Percentiles rank a stretch among this genome's conserved stretches.
These are phyloP conservation scores for Willisornis vidua DNA, from an alignment of 2,113 vertebrate species.

Conservation along the genomic window DNA sequence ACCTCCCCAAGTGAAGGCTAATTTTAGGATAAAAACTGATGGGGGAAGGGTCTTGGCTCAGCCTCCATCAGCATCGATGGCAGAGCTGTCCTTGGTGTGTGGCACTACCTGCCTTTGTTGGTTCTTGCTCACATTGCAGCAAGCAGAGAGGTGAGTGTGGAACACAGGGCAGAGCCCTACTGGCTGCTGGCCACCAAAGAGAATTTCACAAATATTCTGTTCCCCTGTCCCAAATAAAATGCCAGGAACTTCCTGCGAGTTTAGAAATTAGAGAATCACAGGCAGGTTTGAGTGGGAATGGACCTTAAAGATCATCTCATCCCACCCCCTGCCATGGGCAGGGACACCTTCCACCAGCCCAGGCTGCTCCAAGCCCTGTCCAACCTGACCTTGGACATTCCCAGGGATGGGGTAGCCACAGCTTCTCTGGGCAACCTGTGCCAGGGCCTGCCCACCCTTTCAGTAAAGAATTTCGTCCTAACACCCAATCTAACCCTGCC, in stretches of 20 bases:
- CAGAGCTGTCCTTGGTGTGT: neutral
- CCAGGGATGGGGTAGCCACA: neutral
- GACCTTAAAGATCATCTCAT: neutral
- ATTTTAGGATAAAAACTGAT: neutral
- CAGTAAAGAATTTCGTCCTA: neutral
- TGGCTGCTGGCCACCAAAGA: neutral
- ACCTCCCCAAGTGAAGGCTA: neutral
- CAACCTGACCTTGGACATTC: fast-evolving
- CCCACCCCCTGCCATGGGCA: neutral
- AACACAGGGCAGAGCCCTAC: neutral
- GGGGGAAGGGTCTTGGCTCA: neutral
- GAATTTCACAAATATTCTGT: neutral
- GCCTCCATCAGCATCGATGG: neutral
- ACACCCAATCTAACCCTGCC: neutral
- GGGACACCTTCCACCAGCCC: neutral
- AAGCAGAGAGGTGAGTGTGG: neutral
- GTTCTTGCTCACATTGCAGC: neutral
- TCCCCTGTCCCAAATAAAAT: neutral
- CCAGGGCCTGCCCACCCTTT: fast-evolving
- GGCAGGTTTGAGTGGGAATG: neutral
- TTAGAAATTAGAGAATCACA: neutral
- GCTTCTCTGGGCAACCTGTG: neutral
- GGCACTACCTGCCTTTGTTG: neutral
- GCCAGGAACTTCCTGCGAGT: neutral
- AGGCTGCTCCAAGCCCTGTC: fast-evolving